These are phyloP conservation scores for Pristionchus entomophagus DNA, from an alignment of 2,888 invertebrate species.

Conservation along the genomic window DNA sequence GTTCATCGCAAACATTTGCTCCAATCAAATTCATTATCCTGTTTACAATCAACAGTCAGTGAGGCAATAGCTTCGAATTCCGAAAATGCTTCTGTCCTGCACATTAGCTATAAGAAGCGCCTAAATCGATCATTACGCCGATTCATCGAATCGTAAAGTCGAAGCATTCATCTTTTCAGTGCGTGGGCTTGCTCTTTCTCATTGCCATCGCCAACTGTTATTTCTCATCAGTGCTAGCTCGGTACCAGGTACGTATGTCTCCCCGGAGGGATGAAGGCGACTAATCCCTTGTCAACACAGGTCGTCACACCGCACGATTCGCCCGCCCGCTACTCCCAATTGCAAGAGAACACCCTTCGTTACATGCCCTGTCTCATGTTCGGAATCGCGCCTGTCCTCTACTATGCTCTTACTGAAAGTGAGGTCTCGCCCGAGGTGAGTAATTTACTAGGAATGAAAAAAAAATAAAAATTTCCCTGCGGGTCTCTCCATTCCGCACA, in stretches of 20 bases:
- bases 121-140: too few relatives aligned
- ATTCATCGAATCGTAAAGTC: background rate
- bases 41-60: too few relatives aligned
- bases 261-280: too few relatives aligned
- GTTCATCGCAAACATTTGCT: too few relatives aligned
- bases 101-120: too few relatives aligned
- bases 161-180: background rate
- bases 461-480: too few relatives aligned
- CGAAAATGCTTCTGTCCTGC: too few relatives aligned
- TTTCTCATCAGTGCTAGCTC: background rate
- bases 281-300: background rate
- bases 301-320: slow-evolving; percentile 14
- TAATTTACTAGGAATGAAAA: too few relatives aligned
- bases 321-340: background rate
- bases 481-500: too few relatives aligned
- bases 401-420: background rate
- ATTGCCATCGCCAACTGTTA: slow-evolving; percentile 9
- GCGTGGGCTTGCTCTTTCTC: slow-evolving; percentile 7
- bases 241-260: background rate
- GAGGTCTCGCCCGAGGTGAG: background rate
- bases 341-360: background rate
- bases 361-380: background rate
- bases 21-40: too few relatives aligned
- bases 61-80: too few relatives aligned
- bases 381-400: slow-evolving; percentile 1